Conservation (phyloP, 53 echinoderm and acorn worm genomes). For the Echinarachnius parma region DNA sequence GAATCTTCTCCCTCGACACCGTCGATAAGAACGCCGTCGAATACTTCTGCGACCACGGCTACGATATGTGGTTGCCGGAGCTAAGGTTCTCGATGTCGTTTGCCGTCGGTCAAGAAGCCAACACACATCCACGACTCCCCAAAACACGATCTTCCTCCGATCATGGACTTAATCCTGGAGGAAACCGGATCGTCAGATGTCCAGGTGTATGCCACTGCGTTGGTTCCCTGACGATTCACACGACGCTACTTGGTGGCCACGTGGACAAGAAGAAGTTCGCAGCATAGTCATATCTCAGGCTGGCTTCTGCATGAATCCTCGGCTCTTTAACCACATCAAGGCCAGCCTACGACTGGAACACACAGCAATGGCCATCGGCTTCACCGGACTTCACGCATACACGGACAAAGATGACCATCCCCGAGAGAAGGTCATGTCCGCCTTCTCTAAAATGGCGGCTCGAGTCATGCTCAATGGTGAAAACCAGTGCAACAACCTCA, state of each 20-base stretch:
- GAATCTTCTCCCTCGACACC: no score
- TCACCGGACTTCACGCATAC: constrained; percentile 15
- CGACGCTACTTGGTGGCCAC: not conserved
- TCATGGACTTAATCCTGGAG: not conserved
- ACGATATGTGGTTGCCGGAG: constrained; percentile 18
- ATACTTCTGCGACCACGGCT: constrained; percentile 10
- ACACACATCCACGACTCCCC: constrained; percentile 8
- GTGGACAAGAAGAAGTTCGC: constrained; percentile 3
- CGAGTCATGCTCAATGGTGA: no score
- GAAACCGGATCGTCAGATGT: constrained; percentile 4
- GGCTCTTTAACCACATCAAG: not conserved
- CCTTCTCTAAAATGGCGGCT: constrained; percentile 27
- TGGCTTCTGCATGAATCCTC: constrained; percentile 12
- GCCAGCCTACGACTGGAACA: not conserved
- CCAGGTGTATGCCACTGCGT: constrained; percentile 18
- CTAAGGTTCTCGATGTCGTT: not conserved
- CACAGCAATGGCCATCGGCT: not conserved
- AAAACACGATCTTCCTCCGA: constrained; percentile 10
- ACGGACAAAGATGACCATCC: constrained; percentile 12
- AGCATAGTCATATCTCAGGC: constrained; percentile 10
- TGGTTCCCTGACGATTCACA: constrained; percentile 20
- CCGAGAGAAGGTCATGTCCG: constrained; percentile 9
- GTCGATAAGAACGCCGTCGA: constrained; percentile 22
- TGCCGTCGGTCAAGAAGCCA: not conserved
- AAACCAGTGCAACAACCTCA: no score